Evolutionary conservation across 1,140 invertebrate genomes (phyloP).

Genomic region (Ceratina australensis): DNA sequence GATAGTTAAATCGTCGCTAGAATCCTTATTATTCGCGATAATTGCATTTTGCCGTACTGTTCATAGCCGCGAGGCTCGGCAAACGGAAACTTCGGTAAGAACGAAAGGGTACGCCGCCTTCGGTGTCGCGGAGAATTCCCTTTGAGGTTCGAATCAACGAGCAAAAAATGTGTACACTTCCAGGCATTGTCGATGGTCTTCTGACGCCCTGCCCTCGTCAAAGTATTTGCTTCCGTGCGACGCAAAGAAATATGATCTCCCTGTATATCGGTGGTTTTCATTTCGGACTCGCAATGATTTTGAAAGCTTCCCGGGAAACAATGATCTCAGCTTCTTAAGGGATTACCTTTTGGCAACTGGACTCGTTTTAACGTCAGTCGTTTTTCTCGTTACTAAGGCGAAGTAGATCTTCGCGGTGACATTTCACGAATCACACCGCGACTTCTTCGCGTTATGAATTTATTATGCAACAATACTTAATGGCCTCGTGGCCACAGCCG

Average conservation of each 20-base stretch:
- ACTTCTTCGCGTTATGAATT: neutral
- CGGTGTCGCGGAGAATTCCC: neutral
- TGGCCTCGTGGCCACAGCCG: too few relatives aligned
- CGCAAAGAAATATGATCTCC: neutral
- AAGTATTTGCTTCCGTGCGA: too few relatives aligned
- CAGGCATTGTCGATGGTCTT: neutral
- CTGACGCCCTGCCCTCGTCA: too few relatives aligned
- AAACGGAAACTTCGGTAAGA: neutral
- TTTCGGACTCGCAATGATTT: neutral
- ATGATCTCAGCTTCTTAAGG: neutral
- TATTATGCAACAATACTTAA: neutral
- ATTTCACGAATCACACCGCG: neutral
- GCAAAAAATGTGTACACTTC: neutral
- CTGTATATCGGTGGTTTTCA: neutral
- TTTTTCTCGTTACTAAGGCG: neutral
- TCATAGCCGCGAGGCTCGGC: too few relatives aligned
- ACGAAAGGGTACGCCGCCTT: neutral
- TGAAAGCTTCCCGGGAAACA: neutral
- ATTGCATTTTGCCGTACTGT: neutral
- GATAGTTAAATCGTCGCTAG: neutral
- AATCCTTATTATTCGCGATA: conserved; percentile 29
- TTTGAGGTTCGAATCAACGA: conserved; percentile 8
- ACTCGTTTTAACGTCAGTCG: neutral
- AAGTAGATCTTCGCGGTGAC: neutral
- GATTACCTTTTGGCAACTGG: neutral